These are phyloP conservation scores for Laspeyria flexula DNA, from an alignment of 2,888 invertebrate genomes.

Conservation along the genomic window DNA sequence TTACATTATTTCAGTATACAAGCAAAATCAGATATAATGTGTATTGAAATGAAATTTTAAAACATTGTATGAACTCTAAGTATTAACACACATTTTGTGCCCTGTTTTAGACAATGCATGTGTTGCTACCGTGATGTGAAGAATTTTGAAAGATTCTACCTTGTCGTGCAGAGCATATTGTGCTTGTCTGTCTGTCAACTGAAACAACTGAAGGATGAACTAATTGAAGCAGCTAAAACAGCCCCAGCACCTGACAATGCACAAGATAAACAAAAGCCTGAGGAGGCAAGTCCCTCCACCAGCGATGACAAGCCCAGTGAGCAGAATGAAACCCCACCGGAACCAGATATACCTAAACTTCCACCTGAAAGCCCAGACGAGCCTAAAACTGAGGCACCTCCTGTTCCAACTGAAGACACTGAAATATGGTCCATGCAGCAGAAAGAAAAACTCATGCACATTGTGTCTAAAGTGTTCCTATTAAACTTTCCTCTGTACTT, in stretches of 20 bases:
- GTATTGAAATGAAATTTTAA: not conserved
- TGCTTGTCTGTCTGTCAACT: conserved; percentile 93
- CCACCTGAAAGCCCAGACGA: conserved; percentile 58
- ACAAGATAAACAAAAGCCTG: conserved; percentile 59
- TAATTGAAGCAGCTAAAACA: conserved; percentile 72
- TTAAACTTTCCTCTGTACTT: conserved; percentile 96
- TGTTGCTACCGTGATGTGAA: conserved; percentile 97
- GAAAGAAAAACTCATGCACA: conserved; percentile 94
- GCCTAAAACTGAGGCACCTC: conserved; percentile 45
- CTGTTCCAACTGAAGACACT: conserved; percentile 59
- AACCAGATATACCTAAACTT: conserved; percentile 51
- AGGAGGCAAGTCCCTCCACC: conserved; percentile 44
- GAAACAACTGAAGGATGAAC: conserved; percentile 88
- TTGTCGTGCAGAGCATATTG: conserved; percentile 94
- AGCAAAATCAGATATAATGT: not conserved
- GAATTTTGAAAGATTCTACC: conserved; percentile 96
- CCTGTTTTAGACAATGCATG: conserved; percentile 94
- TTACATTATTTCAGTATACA: not conserved
- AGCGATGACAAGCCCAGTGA: conserved; percentile 58
- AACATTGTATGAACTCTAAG: not conserved
- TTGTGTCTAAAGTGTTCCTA: conserved; percentile 94
- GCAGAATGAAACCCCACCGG: conserved; percentile 51
- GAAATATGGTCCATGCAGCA: conserved; percentile 92
- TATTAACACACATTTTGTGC: conserved; percentile 20
- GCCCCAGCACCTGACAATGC: conserved; percentile 57